These are phyloP conservation scores for Agrochola macilenta DNA, from an alignment of 2,888 invertebrate species.

Conservation along the genomic window DNA sequence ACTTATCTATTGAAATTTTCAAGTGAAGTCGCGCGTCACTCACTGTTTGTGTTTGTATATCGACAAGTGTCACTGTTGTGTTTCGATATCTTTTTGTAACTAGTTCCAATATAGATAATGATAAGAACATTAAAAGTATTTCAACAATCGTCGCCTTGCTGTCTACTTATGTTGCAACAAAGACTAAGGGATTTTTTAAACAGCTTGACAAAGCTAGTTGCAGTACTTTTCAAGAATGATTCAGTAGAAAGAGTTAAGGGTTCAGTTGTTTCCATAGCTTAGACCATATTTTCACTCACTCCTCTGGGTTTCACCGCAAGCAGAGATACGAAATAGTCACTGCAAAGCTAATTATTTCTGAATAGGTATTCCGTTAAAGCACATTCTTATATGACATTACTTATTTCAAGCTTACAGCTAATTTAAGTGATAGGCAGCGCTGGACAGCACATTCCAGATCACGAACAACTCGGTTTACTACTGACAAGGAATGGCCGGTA, in stretches of 20 bases:
- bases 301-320: neutral
- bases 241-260: neutral
- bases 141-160: constrained; percentile 30
- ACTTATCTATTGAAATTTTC: constrained; percentile 86
- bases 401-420: constrained; percentile 36
- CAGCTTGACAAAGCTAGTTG: no score
- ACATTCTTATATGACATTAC: constrained; percentile 29
- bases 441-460: constrained; percentile 45
- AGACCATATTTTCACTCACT: neutral
- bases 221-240: neutral
- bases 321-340: no score
- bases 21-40: constrained; percentile 86
- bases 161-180: constrained; percentile 20
- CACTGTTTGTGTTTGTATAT: constrained; percentile 82
- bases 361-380: constrained; percentile 24
- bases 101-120: constrained; percentile 69
- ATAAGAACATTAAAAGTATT: constrained; percentile 62
- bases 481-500: constrained; percentile 45
- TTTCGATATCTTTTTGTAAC: constrained; percentile 76
- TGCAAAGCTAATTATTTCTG: constrained; percentile 16
- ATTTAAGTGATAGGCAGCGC: constrained; percentile 35
- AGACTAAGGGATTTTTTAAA: constrained; percentile 13
- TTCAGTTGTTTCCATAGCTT: neutral
- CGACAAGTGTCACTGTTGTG: constrained; percentile 81
- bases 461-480: constrained; percentile 33